Conservation (phyloP, 1,140 invertebrate genomes). For the Aphis craccivora region DNA sequence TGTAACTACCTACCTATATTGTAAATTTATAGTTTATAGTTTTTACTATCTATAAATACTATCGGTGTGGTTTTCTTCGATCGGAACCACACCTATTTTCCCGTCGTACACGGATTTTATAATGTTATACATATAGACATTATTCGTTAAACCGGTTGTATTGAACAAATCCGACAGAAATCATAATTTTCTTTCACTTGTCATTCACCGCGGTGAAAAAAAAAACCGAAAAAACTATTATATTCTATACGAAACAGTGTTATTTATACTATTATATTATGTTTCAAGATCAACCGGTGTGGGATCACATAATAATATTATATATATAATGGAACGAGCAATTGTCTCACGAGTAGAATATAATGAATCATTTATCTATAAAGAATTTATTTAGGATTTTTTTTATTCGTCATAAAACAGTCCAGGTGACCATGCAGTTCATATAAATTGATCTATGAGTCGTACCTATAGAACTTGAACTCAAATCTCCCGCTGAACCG, state of each 20-base stretch:
- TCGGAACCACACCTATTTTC: neutral
- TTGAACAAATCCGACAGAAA: constrained; percentile 12
- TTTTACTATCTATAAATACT: neutral
- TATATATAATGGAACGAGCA: neutral
- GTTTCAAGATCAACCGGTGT: constrained; percentile 26
- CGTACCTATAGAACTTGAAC: neutral
- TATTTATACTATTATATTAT: constrained; percentile 22
- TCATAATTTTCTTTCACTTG: constrained; percentile 32
- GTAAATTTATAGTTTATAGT: neutral
- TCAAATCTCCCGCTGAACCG: neutral
- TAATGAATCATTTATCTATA: neutral
- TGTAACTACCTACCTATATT: constrained; percentile 4
- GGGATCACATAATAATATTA: neutral
- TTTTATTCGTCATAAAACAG: neutral
- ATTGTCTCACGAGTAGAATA: neutral
- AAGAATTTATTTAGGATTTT: neutral
- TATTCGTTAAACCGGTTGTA: constrained; percentile 17
- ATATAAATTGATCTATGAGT: neutral
- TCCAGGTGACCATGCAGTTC: neutral
- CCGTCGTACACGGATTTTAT: neutral
- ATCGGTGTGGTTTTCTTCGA: neutral
- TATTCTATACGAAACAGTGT: neutral
- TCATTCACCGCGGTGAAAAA: neutral
- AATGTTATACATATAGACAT: neutral
- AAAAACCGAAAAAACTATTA: constrained; percentile 10